Evolutionary conservation across 2,797 vertebrate genomes (phyloP), one percentile per base, ranked within the genome.

Genomic region (Varecia variegata): DNA sequence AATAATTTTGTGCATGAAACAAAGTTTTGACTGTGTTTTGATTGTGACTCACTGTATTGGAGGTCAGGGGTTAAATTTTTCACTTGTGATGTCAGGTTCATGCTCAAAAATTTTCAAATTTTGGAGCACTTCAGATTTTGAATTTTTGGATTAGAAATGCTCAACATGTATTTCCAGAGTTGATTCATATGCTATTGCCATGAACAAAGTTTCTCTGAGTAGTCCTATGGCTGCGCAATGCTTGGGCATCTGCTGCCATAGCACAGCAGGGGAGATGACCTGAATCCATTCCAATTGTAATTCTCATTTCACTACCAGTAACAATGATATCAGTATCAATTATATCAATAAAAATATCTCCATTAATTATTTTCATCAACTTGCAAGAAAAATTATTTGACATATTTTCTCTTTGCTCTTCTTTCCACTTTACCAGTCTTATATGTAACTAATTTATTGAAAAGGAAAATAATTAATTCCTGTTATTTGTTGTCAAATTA

Each of bases 241-340:
- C 68, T 92, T 97, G 87, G 96, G 88, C 88, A 97, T 86, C 68
- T 68, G 86, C 70, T 97, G 56, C 71, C 71, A n/a, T 35, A 93
- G 38, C 95, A 96, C 98, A 96, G 52, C 62, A 96, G 87, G 87
- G 96, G 92, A 95, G 94, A 97, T 96, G 93, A 38, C 0, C 81
- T 97, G 1, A 47, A 80, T 80, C 9, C n/a, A 25, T 94, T 97
- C 82, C 85, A 96, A 97, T 97, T 83, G 95, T 93, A 97, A 97
- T 97, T 97, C 92, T 97, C 95, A 73, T 4, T 95, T 97, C 18
- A 73, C 4, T 62, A 30, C 73, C 81, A 50, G 40, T 1, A 67
- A 67, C 35, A 81, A 54, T 95, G 47, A 20, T 65, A 20, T 18
- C 62, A 18, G 62, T n/a, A 18, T 15, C 62, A 18, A 65, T n/a